A percentile compares a stretch with the other conserved stretches of the same genome.
These are phyloP conservation scores for Procambarus clarkii DNA, from an alignment of 1,140 invertebrate species.

Conservation along the genomic window DNA sequence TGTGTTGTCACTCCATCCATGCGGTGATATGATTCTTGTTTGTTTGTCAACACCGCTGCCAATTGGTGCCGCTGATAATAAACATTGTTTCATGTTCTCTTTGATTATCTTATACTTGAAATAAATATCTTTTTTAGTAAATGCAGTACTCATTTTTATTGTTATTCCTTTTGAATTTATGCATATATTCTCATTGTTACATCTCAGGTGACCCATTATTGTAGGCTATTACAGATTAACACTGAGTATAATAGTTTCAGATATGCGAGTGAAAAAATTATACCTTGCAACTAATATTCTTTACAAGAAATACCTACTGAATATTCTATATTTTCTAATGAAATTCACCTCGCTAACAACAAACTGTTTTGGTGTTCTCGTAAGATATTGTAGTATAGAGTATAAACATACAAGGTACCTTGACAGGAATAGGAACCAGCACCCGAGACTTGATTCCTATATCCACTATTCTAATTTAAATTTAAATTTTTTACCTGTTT, in stretches of 20 bases:
- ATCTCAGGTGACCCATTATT: neutral
- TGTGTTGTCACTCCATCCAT: conserved; percentile 19
- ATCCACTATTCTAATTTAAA: no score
- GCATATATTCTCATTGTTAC: neutral
- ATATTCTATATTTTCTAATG: no score
- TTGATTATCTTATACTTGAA: conserved; percentile 16
- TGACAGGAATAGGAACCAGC: no score
- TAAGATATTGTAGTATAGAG: no score
- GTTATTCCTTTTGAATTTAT: neutral
- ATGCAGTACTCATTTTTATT: neutral
- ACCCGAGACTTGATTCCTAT: no score
- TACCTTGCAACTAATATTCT: no score
- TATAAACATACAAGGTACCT: no score
- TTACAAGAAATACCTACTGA: no score
- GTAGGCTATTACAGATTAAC: neutral
- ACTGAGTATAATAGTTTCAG: neutral
- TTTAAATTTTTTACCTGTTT: no score
- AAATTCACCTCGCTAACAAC: no score
- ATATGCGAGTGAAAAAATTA: neutral
- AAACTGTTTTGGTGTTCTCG: no score
- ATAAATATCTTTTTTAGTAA: conserved; percentile 14
- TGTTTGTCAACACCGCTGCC: conserved; percentile 11
- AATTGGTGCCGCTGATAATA: conserved; percentile 12
- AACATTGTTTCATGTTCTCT: conserved; percentile 12
- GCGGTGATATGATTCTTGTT: conserved; percentile 3